Evolutionary conservation across 2,888 invertebrate species (phyloP), one percentile per base, ranked within the genome.

Genomic region (Cryptocephalus moraei): DNA sequence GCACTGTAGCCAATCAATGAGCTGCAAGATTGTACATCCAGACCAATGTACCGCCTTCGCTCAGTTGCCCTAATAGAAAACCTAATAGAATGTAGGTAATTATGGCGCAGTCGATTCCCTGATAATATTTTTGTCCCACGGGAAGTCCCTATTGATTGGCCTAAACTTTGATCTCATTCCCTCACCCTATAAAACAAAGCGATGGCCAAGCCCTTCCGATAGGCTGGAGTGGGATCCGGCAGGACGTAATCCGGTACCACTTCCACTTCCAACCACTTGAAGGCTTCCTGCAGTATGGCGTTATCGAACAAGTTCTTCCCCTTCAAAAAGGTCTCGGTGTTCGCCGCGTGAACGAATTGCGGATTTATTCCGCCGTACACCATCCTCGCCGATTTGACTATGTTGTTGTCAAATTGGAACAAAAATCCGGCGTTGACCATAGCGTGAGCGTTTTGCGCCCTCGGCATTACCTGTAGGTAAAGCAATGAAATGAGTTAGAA

Each of bases 181-280:
- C n/a, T n/a, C n/a, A 84, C 86, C 77, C 89, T 91, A 66, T 90
- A 92, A 62, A 91, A 82, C n/a, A 92, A 70, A 6, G 82, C 77
- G 47, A 84, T 73, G 0, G 90, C 85, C 8, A 92, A 70, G 9
- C 74, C 73, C 59, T 80, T 82, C 31, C 89, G 76, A 60, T 83
- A 90, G 34, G 71, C 72, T 0, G 84, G 80, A 0, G 80, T 76
- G 0, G 84, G 79, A 60, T 87, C 84, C 0, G 85, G 82, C 1
- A 80, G 74, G 11, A 74, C 67, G 10, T 75, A 71, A 47, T 81
- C 80, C 0, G 89, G 83, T 1, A 73, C 62, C 0, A 91, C 49
- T 65, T 91, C 86, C 0, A 69, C 53, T 9, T 73, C 64, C 44
- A 83, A 60, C 1, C 63, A 66, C 8, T 65, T 60, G 44, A 77